Percentiles rank a stretch among this genome's conserved stretches.
These are phyloP conservation scores for Drosophila mayaguana DNA, from an alignment of 2,888 invertebrate species.

Conservation along the genomic window DNA sequence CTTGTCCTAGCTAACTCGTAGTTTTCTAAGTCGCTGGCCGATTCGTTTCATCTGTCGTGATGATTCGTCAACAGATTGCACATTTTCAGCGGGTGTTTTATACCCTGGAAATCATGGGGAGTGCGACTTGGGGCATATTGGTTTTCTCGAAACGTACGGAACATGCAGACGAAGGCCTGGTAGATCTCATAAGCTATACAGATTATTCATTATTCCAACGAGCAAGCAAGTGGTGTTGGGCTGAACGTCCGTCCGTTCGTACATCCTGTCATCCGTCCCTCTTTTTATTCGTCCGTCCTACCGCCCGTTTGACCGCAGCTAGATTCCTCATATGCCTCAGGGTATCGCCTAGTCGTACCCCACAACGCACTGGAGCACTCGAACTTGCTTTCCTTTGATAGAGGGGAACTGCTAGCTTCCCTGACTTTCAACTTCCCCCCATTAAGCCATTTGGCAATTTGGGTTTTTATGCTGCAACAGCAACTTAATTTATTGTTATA, in stretches of 20 bases:
- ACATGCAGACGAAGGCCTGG: too few species aligned
- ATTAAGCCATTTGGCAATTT: conserved; percentile 65
- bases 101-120: not conserved
- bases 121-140: not conserved
- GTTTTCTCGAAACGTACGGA: not conserved
- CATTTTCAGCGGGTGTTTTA: conserved; percentile 30
- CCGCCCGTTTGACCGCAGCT: too few species aligned
- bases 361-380: not conserved
- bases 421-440: conserved; percentile 1
- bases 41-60: conserved; percentile 48
- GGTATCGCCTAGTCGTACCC: not conserved
- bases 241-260: not conserved
- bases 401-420: not conserved
- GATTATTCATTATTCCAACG: not conserved
- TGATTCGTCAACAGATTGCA: conserved; percentile 70
- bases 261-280: not conserved
- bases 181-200: not conserved
- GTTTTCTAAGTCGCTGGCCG: conserved; percentile 30
- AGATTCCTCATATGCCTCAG: not conserved
- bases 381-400: not conserved
- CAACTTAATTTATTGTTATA: conserved; percentile 78
- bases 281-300: too few species aligned
- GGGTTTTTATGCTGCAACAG: conserved; percentile 75
- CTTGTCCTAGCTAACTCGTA: not conserved
- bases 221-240: not conserved